phyloP scores from a whole-genome alignment of 2,113 vertebrate genomes.

The Bubalus kerabau region DNA sequence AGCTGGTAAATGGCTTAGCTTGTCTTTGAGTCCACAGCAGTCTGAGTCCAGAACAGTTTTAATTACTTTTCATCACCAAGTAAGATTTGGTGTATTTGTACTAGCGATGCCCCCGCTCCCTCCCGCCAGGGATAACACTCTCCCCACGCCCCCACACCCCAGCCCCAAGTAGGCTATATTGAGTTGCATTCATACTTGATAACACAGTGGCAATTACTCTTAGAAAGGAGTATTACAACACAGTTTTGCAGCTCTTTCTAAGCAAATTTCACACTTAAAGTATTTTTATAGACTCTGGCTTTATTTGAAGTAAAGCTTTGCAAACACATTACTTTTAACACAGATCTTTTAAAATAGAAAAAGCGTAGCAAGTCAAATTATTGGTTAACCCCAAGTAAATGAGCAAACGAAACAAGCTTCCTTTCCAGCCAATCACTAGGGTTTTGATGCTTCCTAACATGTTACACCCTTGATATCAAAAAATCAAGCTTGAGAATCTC shows the following conservation, averaged over 20 bases:
- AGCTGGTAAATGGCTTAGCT: background rate
- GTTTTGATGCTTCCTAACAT: slow-evolving; percentile 7
- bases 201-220: background rate
- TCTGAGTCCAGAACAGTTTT: background rate
- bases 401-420: slow-evolving; percentile 47
- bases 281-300: slow-evolving; percentile 37
- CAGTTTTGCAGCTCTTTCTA: slow-evolving; percentile 9
- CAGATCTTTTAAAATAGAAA: slow-evolving; percentile 55
- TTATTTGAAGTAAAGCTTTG: slow-evolving; percentile 38
- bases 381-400: slow-evolving; percentile 50
- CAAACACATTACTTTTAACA: slow-evolving; percentile 40
- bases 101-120: background rate
- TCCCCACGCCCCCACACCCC: too few relatives aligned
- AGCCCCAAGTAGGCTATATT: background rate
- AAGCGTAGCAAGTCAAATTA: background rate
- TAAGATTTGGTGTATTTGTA: background rate
- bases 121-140: background rate
- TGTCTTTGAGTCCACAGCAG: background rate
- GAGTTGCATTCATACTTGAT: background rate
- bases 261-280: slow-evolving; percentile 62
- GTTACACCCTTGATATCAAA: background rate
- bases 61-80: background rate
- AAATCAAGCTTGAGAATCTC: slow-evolving; percentile 16
- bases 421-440: background rate
- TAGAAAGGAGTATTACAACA: background rate